A percentile compares a stretch with the other conserved stretches of the same genome.
phyloP scores from a whole-genome alignment of 2,113 vertebrate genomes.

The Hirundichthys speculiger region DNA sequence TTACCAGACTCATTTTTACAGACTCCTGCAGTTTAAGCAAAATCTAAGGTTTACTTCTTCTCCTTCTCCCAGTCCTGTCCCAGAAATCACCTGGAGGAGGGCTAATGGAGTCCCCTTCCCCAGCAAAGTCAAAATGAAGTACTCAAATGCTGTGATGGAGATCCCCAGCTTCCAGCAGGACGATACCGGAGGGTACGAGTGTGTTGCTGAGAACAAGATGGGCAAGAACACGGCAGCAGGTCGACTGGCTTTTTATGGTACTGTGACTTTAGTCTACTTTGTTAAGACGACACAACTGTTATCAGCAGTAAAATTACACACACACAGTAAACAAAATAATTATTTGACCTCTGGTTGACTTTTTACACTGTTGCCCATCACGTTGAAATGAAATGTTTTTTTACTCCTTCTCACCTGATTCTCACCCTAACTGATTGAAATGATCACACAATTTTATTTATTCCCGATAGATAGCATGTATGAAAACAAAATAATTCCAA shows the following conservation, averaged over 20 bases:
- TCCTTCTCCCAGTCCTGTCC: constrained; percentile 85
- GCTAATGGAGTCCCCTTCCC: constrained; percentile 90
- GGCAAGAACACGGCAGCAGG: constrained; percentile 91
- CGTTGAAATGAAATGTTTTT: no score
- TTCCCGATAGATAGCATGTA: no score
- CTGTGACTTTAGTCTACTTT: background rate
- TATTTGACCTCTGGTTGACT: background rate
- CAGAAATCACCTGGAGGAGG: constrained; percentile 93
- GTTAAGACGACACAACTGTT: background rate
- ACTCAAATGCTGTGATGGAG: constrained; percentile 90
- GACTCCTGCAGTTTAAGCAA: constrained; percentile 13
- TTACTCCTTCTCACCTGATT: no score
- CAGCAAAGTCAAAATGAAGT: constrained; percentile 89
- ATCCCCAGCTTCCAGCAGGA: constrained; percentile 94
- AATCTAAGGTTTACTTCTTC: constrained; percentile 4
- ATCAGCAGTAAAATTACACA: background rate
- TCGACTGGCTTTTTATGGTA: constrained; percentile 92
- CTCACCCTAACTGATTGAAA: no score
- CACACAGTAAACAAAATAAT: no score
- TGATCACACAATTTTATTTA: no score
- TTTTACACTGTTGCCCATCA: no score
- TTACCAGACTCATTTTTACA: constrained; percentile 32
- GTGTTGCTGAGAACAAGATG: constrained; percentile 91
- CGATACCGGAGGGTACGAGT: constrained; percentile 92
- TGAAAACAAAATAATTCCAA: no score